These are phyloP conservation scores for Ceraclea dissimilis DNA, from an alignment of 2,888 invertebrate genomes.

Conservation along the genomic window DNA sequence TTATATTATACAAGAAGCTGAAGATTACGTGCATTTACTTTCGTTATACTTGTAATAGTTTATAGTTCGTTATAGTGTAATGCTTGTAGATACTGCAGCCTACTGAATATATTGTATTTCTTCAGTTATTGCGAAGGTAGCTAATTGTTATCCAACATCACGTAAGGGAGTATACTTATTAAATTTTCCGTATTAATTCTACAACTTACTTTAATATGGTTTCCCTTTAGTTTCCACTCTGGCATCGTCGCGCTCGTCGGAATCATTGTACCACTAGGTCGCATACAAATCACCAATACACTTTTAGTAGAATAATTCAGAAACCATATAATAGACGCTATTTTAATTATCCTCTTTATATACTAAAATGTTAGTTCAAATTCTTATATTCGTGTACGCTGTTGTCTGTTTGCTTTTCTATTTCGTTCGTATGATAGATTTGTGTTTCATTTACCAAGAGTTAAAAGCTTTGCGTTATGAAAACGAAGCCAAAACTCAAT, in stretches of 20 bases:
- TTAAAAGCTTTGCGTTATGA: conserved; percentile 12
- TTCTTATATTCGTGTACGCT: conserved; percentile 47
- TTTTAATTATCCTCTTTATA: neutral
- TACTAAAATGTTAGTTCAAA: conserved; percentile 43
- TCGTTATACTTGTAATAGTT: no score
- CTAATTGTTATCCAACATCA: conserved; percentile 5
- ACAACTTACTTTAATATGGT: conserved; percentile 18
- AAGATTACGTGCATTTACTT: no score
- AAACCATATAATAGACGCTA: neutral
- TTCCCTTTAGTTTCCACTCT: conserved; percentile 17
- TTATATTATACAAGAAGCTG: no score
- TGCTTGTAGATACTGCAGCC: no score
- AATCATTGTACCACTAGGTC: neutral
- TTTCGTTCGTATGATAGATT: conserved; percentile 43
- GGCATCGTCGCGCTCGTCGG: conserved; percentile 7
- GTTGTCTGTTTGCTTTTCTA: conserved; percentile 44
- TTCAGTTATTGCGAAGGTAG: neutral
- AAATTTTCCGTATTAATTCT: conserved; percentile 24
- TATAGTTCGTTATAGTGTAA: no score
- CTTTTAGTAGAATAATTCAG: neutral
- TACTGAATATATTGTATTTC: no score
- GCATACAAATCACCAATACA: neutral
- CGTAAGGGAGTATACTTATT: conserved; percentile 18
- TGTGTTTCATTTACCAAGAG: conserved; percentile 23
- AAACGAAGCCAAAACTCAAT: neutral